Evolutionary conservation across 2,797 vertebrate genomes (phyloP).

Genomic region (Choloepus didactylus): DNA sequence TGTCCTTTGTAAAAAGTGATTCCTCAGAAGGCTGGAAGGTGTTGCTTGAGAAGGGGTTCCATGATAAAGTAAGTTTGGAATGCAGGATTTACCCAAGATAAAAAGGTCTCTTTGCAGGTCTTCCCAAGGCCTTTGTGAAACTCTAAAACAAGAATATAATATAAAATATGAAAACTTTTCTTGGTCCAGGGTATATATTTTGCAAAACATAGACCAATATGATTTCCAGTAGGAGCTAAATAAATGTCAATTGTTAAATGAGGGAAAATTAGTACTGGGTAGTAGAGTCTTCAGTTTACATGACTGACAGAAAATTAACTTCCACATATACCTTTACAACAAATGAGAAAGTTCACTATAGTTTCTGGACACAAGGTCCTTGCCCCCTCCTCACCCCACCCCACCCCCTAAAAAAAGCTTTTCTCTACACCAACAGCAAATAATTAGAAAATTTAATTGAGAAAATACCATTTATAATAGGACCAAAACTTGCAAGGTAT

Average conservation of each 20-base stretch:
- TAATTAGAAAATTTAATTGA: neutral
- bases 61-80: slow-evolving; percentile 37
- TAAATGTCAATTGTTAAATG: slow-evolving; percentile 35
- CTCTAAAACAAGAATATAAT: neutral
- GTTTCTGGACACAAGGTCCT: neutral
- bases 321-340: slow-evolving; percentile 14
- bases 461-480: neutral
- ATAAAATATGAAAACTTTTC: slow-evolving; percentile 26
- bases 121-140: slow-evolving; percentile 43
- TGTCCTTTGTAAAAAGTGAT: neutral
- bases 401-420: neutral
- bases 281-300: neutral
- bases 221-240: neutral
- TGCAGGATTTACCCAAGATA: neutral
- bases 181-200: neutral
- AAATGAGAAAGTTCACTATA: slow-evolving; percentile 22
- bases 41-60: neutral
- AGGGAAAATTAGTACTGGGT: neutral
- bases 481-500: neutral
- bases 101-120: slow-evolving; percentile 20
- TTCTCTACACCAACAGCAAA: neutral
- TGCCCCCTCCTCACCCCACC: neutral
- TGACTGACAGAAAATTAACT: slow-evolving; percentile 48
- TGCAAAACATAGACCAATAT: neutral
- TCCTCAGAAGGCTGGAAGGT: neutral